A percentile compares a stretch with the other conserved stretches of the same genome.
These are phyloP conservation scores for Erynnis tages DNA, from an alignment of 2,888 invertebrate genomes.

Conservation along the genomic window DNA sequence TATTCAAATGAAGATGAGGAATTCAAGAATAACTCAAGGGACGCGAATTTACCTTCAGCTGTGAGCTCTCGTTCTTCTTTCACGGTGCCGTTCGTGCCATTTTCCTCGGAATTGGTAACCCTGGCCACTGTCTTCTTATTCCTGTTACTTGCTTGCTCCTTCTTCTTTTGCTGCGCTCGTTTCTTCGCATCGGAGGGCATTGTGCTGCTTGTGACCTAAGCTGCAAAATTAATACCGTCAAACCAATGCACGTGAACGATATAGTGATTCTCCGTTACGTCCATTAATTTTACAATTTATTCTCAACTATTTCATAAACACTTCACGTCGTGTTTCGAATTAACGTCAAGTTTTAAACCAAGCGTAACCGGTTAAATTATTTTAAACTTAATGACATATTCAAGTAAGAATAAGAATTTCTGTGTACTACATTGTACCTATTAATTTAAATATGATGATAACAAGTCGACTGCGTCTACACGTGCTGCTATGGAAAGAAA, in stretches of 20 bases:
- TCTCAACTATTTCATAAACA: conserved; percentile 7
- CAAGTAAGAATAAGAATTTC: background rate
- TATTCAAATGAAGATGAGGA: too few relatives aligned
- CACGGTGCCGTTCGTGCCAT: conserved; percentile 69
- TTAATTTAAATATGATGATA: conserved; percentile 52
- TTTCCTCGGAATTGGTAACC: conserved; percentile 77
- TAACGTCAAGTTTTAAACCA: background rate
- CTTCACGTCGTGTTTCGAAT: conserved; percentile 15
- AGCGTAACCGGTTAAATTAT: background rate
- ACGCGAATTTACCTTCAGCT: conserved; percentile 83
- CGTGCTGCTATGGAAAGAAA: conserved; percentile 72
- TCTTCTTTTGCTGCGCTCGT: conserved; percentile 98
- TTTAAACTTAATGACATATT: background rate
- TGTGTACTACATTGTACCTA: conserved; percentile 32
- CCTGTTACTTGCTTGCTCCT: conserved; percentile 93
- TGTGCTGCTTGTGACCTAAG: conserved; percentile 39
- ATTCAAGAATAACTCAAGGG: too few relatives aligned
- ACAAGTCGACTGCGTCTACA: conserved; percentile 68
- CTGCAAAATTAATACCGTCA: conserved; percentile 31
- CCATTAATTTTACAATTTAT: conserved; percentile 7
- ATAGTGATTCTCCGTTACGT: conserved; percentile 4
- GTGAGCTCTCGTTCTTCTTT: conserved; percentile 84
- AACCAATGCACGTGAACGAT: conserved; percentile 33
- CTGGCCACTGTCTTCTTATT: conserved; percentile 77
- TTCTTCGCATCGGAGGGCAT: conserved; percentile 99